These are phyloP conservation scores for Neosilurus mollespiculum DNA, from an alignment of 2,797 vertebrate genomes.

Conservation along the genomic window DNA sequence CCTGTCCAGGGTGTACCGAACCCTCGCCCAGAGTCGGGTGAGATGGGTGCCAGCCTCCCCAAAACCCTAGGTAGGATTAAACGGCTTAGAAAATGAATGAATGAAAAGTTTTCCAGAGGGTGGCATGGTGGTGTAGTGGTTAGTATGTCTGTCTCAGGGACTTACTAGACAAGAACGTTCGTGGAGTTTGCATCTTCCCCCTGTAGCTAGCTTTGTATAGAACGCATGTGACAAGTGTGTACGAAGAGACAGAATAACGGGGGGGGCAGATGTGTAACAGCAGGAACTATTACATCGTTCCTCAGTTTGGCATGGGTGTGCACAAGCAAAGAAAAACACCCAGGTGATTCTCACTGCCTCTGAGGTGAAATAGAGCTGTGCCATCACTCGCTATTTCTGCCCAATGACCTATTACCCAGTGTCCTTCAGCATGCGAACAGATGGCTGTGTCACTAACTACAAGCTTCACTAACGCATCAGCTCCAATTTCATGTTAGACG, in stretches of 20 bases:
- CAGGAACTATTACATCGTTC: background rate
- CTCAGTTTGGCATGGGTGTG: background rate
- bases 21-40: no score
- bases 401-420: conserved; percentile 22
- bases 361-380: conserved; percentile 4
- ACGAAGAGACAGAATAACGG: background rate
- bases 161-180: no score
- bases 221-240: background rate
- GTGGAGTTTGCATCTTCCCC: no score
- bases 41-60: no score
- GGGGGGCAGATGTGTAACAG: background rate
- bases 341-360: background rate
- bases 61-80: no score
- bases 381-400: conserved; percentile 21
- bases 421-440: conserved; percentile 41
- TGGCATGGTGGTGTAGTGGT: no score
- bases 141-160: no score
- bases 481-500: conserved; percentile 28
- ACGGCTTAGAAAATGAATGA: no score
- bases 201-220: background rate
- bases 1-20: no score
- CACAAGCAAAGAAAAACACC: background rate
- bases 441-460: conserved; percentile 18
- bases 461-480: conserved; percentile 23
- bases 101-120: no score